Conservation (phyloP, 2,113 vertebrate genomes). For the Ptilorrhoa leucosticta region DNA sequence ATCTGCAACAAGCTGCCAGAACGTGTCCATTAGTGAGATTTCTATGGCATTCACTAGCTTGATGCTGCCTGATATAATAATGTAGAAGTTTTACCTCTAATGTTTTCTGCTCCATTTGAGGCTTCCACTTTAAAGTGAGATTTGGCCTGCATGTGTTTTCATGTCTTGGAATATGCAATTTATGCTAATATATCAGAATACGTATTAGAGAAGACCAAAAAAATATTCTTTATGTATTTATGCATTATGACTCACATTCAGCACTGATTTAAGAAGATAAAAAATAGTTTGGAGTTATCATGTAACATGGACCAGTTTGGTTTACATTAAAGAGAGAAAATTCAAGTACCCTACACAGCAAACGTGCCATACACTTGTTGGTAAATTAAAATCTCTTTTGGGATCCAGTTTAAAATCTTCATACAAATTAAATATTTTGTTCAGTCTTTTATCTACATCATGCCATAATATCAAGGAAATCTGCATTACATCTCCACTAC, state of each 20-base stretch:
- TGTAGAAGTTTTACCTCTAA: conserved; percentile 41
- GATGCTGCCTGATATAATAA: conserved; percentile 45
- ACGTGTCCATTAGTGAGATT: conserved; percentile 42
- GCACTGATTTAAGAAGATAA: background rate
- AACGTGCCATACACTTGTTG: background rate
- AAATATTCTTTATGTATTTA: background rate
- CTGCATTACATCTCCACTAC: background rate
- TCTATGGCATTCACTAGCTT: background rate
- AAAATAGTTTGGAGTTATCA: background rate
- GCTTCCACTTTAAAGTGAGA: conserved; percentile 28
- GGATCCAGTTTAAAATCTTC: background rate
- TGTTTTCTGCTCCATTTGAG: conserved; percentile 55
- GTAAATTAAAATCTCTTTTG: background rate
- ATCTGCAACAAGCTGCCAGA: conserved; percentile 50
- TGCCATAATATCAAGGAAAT: background rate
- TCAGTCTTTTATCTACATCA: background rate
- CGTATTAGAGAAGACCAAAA: background rate
- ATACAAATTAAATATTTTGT: background rate
- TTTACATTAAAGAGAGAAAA: background rate
- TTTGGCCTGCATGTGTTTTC: conserved; percentile 2
- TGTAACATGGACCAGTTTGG: background rate
- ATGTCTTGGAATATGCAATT: conserved; percentile 22
- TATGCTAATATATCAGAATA: conserved; percentile 24
- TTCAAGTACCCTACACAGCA: background rate
- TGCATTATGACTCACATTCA: background rate